Evolutionary conservation across 2,888 invertebrate species (phyloP).

Genomic region (Trissolcus brochymenae): DNA sequence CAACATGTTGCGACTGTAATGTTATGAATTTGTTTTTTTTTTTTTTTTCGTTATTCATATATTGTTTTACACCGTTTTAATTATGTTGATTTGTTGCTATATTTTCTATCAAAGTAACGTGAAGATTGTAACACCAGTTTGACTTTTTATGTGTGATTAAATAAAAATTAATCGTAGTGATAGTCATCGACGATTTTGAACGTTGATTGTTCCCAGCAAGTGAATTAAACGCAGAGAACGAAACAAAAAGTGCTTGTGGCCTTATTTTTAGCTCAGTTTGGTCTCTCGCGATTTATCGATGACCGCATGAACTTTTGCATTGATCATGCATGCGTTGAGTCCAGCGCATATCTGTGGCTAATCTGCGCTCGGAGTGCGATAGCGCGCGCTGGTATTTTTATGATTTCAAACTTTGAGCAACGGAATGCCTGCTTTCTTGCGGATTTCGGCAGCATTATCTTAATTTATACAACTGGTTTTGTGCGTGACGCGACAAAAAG

Average conservation of each 20-base stretch:
- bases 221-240: neutral
- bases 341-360: slow-evolving; percentile 25
- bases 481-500: slow-evolving; percentile 32
- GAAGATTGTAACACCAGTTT: too few relatives aligned
- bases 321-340: slow-evolving; percentile 25
- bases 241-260: neutral
- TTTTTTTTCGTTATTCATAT: slow-evolving; percentile 1
- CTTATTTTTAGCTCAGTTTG: slow-evolving; percentile 26
- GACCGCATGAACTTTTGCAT: slow-evolving; percentile 37
- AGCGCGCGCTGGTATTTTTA: slow-evolving; percentile 3
- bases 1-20: slow-evolving; percentile 9
- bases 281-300: slow-evolving; percentile 35
- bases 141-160: too few relatives aligned
- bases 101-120: too few relatives aligned
- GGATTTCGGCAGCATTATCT: slow-evolving; percentile 46
- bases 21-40: slow-evolving; percentile 2
- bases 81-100: slow-evolving; percentile 7
- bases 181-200: too few relatives aligned
- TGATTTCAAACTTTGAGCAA: slow-evolving; percentile 23
- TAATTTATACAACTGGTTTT: slow-evolving; percentile 51
- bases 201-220: too few relatives aligned
- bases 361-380: slow-evolving; percentile 20
- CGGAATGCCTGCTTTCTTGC: slow-evolving; percentile 25
- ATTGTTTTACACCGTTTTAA: neutral
- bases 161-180: too few relatives aligned